These are phyloP conservation scores for Danionella cerebrum DNA, from an alignment of 2,113 vertebrate species.

Conservation along the genomic window DNA sequence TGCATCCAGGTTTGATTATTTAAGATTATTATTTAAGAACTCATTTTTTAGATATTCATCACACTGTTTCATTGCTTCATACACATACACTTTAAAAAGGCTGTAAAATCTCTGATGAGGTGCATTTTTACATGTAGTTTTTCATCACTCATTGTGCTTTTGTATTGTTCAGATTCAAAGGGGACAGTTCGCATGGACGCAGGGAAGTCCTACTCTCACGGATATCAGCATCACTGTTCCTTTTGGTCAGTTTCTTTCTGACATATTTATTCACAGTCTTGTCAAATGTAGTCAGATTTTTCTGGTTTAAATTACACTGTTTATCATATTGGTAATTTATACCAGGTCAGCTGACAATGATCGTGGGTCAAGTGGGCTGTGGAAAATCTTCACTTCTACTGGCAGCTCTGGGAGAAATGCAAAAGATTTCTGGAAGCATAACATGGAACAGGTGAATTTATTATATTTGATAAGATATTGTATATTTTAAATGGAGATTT, in stretches of 20 bases:
- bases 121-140: too few relatives aligned
- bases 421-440: slow-evolving; percentile 82
- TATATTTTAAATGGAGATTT: too few relatives aligned
- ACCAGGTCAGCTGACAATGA: slow-evolving; percentile 93
- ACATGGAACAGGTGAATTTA: slow-evolving; percentile 81
- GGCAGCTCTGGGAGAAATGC: slow-evolving; percentile 93
- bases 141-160: not conserved
- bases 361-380: slow-evolving; percentile 94
- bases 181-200: slow-evolving; percentile 95
- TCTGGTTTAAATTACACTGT: too few relatives aligned
- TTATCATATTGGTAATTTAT: too few relatives aligned
- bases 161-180: slow-evolving; percentile 69
- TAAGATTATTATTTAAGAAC: too few relatives aligned
- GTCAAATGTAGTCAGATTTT: too few relatives aligned
- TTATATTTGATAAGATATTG: not conserved
- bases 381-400: slow-evolving; percentile 94
- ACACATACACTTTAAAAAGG: too few relatives aligned
- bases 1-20: slow-evolving; percentile 82
- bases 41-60: too few relatives aligned
- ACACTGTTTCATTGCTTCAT: too few relatives aligned
- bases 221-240: slow-evolving; percentile 88
- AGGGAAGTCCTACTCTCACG: slow-evolving; percentile 81
- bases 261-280: too few relatives aligned
- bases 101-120: too few relatives aligned
- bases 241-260: slow-evolving; percentile 68